A percentile compares a stretch with the other conserved stretches of the same genome.
Conservation (phyloP, 2,113 vertebrate genomes). For the Natator depressus region DNA sequence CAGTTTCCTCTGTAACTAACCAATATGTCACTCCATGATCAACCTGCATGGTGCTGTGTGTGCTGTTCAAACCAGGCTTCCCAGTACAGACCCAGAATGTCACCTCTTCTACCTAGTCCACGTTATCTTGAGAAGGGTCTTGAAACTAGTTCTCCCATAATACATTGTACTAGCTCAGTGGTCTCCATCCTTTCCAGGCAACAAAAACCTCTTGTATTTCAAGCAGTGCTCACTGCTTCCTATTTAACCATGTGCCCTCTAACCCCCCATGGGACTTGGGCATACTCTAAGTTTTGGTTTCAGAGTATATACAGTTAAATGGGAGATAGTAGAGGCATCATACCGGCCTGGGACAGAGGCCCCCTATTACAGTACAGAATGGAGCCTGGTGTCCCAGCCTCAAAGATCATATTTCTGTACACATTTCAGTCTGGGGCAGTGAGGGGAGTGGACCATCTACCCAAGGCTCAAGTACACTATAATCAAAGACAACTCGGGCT, state of each 20-base stretch:
- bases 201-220: neutral
- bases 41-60: neutral
- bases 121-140: neutral
- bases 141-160: neutral
- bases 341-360: neutral
- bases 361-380: neutral
- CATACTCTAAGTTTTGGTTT: neutral
- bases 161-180: neutral
- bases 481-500: neutral
- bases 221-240: neutral
- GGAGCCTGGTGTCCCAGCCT: neutral
- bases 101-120: neutral
- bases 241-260: neutral
- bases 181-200: neutral
- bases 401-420: neutral
- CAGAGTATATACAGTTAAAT: neutral
- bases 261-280: neutral
- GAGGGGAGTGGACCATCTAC: neutral
- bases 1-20: neutral
- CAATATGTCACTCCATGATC: neutral
- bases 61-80: neutral
- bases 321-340: neutral
- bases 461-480: neutral
- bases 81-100: neutral
- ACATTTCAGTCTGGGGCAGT: neutral